These are phyloP conservation scores for Cryptotis parvus DNA, from an alignment of 2,113 vertebrate species.

Conservation along the genomic window DNA sequence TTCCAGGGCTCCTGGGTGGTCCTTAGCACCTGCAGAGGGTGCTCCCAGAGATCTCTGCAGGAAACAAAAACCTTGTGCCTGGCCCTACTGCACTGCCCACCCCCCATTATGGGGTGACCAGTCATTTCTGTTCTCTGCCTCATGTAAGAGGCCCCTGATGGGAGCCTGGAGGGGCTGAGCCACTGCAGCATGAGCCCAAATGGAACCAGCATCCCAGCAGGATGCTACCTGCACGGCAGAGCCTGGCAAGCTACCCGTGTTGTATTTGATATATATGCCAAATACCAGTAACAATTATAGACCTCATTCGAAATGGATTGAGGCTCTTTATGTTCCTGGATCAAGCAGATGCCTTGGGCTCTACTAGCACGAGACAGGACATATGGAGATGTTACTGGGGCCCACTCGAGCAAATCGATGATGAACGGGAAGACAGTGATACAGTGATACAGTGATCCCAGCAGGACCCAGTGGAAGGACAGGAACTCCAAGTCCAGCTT, in stretches of 20 bases:
- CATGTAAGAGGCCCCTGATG: neutral
- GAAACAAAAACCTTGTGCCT: neutral
- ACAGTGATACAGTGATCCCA: too few species aligned
- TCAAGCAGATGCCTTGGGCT: too few species aligned
- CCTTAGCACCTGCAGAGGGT: neutral
- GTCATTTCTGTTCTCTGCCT: neutral
- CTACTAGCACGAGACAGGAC: too few species aligned
- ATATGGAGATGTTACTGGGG: too few species aligned
- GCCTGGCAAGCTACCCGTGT: too few species aligned
- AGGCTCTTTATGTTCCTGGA: too few species aligned
- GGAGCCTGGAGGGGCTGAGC: neutral
- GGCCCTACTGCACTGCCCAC: neutral
- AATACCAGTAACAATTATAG: too few species aligned
- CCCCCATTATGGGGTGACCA: neutral
- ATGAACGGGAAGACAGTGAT: too few species aligned
- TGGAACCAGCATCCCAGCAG: neutral
- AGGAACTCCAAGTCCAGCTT: neutral
- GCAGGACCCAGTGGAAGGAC: neutral
- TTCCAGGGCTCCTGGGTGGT: neutral
- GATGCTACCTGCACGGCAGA: too few species aligned
- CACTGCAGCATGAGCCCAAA: neutral
- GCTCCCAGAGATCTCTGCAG: neutral
- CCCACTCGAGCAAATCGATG: too few species aligned
- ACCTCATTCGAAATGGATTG: too few species aligned
- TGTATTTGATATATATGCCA: too few species aligned